Percentiles rank a stretch among this genome's conserved stretches.
These are phyloP conservation scores for Pseudococcus longispinus DNA, from an alignment of 2,888 invertebrate genomes.

Conservation along the genomic window DNA sequence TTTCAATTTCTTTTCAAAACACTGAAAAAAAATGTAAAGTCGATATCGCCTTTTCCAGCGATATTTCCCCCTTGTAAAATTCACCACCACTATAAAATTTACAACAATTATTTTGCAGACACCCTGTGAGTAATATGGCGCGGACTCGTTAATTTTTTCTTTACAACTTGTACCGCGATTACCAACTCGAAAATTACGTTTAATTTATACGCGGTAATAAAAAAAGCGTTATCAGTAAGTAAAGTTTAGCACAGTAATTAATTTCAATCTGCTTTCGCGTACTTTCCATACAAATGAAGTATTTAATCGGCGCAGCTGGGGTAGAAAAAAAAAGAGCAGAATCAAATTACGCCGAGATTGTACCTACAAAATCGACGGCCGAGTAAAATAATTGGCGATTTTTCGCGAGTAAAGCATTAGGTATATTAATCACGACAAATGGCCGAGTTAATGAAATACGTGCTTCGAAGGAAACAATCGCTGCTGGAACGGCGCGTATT, in stretches of 20 bases:
- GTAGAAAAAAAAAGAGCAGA: not conserved
- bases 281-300: conserved; percentile 7
- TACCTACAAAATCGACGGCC: not conserved
- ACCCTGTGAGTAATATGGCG: not conserved
- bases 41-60: too few species aligned
- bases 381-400: conserved; percentile 5
- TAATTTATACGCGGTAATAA: not conserved
- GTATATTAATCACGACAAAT: conserved; percentile 28
- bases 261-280: not conserved
- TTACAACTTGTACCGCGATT: not conserved
- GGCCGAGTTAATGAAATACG: conserved; percentile 19
- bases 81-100: not conserved
- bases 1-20: too few species aligned
- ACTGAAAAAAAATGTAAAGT: too few species aligned
- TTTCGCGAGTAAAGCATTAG: not conserved
- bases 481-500: not conserved
- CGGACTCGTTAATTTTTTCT: conserved; percentile 6
- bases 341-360: not conserved
- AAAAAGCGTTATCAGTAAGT: not conserved
- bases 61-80: too few species aligned
- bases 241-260: not conserved
- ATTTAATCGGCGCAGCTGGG: not conserved
- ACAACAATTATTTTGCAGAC: not conserved
- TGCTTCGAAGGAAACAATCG: not conserved
- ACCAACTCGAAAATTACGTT: not conserved